Evolutionary conservation across 2,113 vertebrate genomes (phyloP).

Genomic region (Mohoua ochrocephala): DNA sequence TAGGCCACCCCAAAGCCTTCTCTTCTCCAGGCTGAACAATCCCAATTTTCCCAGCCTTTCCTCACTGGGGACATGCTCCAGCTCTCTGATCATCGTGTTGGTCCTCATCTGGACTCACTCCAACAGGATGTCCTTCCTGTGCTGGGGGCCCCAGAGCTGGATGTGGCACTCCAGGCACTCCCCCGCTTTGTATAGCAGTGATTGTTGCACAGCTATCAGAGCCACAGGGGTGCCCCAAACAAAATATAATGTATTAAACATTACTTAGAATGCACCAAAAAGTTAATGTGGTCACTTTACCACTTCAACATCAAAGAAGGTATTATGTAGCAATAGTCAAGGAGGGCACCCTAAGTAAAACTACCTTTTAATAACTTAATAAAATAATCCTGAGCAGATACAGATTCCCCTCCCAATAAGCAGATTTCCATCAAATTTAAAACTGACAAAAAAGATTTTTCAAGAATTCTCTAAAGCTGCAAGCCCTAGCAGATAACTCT

Average conservation of each 20-base stretch:
- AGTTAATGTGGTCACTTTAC: background rate
- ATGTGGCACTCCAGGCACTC: background rate
- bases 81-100: background rate
- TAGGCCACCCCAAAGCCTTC: background rate
- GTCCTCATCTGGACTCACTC: accelerated
- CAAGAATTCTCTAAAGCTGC: background rate
- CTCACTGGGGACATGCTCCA: background rate
- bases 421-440: background rate
- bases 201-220: background rate
- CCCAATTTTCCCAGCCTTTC: background rate
- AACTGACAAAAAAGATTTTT: background rate
- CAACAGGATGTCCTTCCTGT: background rate
- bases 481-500: background rate
- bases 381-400: background rate
- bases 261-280: background rate
- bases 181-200: background rate
- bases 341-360: background rate
- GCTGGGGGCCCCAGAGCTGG: background rate
- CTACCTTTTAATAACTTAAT: background rate
- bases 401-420: background rate
- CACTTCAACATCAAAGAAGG: background rate
- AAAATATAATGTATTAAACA: background rate
- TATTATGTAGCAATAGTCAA: background rate
- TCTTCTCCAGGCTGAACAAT: background rate
- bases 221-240: background rate